A percentile compares a stretch with the other conserved stretches of the same genome.
These are phyloP conservation scores for Lordiphosa clarofinis DNA, from an alignment of 1,140 invertebrate genomes.

Conservation along the genomic window DNA sequence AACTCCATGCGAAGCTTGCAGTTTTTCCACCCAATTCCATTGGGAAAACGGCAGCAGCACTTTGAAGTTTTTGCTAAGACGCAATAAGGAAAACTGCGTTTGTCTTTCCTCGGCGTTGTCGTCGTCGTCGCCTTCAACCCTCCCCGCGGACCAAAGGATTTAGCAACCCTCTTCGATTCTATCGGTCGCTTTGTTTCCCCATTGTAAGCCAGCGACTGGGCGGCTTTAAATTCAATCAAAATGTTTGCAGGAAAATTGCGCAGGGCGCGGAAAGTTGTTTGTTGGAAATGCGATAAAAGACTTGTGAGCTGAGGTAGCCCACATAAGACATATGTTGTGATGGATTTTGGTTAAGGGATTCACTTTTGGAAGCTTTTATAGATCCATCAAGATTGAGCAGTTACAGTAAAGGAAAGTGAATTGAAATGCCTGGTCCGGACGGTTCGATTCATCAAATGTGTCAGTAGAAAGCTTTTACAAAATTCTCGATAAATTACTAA, in stretches of 20 bases:
- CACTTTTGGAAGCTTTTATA: no score
- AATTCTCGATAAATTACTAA: no score
- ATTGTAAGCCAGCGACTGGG: conserved; percentile 34
- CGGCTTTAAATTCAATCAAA: conserved; percentile 54
- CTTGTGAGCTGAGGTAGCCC: background rate
- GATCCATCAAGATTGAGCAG: no score
- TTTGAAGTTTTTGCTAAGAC: conserved; percentile 51
- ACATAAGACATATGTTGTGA: conserved; percentile 31
- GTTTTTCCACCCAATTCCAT: conserved; percentile 40
- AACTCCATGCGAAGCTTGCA: conserved; percentile 51
- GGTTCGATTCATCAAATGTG: no score
- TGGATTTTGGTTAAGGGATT: conserved; percentile 16
- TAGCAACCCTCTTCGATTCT: conserved; percentile 52
- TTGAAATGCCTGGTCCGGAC: no score
- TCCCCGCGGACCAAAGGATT: conserved; percentile 2
- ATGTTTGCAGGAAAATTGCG: conserved; percentile 23
- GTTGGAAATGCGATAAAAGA: conserved; percentile 1
- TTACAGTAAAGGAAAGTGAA: no score
- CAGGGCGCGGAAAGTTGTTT: conserved; percentile 28
- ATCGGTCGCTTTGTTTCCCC: conserved; percentile 25
- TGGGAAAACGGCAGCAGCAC: conserved; percentile 22
- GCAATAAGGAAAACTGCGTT: conserved; percentile 70
- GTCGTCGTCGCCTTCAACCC: conserved; percentile 30
- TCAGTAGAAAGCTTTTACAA: no score
- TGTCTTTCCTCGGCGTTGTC: conserved; percentile 21